Conservation (phyloP, 2,797 vertebrate species). For the Alectoris magna region DNA sequence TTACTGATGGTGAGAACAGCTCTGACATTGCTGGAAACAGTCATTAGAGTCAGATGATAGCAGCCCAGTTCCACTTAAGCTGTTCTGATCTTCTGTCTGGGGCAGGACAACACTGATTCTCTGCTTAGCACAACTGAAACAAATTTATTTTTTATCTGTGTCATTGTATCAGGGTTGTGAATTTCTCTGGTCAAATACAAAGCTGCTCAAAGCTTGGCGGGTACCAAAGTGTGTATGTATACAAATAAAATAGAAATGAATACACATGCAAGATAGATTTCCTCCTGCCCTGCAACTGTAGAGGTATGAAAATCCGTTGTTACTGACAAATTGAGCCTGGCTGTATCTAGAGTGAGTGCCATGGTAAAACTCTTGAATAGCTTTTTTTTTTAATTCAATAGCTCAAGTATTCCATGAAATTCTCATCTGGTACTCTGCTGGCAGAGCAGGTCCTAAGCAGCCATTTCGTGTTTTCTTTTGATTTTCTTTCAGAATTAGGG, state of each 20-base stretch:
- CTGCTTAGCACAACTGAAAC: not conserved
- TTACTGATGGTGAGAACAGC: not conserved
- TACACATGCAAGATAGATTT: not conserved
- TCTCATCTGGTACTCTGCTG: not conserved
- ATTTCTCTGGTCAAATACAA: conserved; percentile 1
- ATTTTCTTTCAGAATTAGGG: conserved; percentile 26
- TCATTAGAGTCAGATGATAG: not conserved
- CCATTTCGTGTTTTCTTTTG: not conserved
- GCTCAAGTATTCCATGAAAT: not conserved
- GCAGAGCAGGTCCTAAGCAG: not conserved
- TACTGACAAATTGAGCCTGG: not conserved
- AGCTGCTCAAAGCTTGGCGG: not conserved
- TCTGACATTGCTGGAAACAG: not conserved
- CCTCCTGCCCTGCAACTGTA: not conserved
- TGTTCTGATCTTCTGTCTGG: conserved; percentile 13
- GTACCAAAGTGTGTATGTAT: not conserved
- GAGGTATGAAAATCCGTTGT: not conserved
- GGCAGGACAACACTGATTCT: not conserved
- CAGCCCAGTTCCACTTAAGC: not conserved
- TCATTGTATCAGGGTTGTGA: not conserved
- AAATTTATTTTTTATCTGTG: not conserved
- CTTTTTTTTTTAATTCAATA: not conserved
- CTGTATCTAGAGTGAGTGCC: not conserved
- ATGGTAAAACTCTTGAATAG: not conserved
- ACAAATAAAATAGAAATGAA: not conserved